Evolutionary conservation across 2,888 invertebrate species (phyloP), one percentile per base, ranked within the genome.

Genomic region (Aethes cnicana): DNA sequence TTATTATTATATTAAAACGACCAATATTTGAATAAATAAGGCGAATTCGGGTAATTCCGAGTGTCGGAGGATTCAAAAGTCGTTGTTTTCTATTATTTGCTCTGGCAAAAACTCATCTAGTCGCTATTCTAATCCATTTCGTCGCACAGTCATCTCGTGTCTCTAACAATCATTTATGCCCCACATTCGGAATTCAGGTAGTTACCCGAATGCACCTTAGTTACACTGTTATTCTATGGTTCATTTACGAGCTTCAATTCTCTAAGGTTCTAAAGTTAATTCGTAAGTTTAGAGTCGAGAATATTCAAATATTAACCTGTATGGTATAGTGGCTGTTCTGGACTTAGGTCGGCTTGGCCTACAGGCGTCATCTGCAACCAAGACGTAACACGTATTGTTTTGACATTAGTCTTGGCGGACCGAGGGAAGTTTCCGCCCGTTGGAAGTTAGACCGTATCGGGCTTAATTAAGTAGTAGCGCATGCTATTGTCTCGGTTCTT

Each of bases 321-420:
- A 89, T 71, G 89, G 89, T 67, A 89, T 85, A 74, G 87, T 84
- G 71, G 87, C 67, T 59, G 89, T 88, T 88, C 89, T 87, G 83
- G 89, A 86, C 83, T 88, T 88, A 87, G 88, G 80, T 84, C 89
- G 82, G 89, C 89, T 89, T 80, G 81, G 89, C 81, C 89, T 89
- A 88, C 85, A 87, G 74, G 83, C 81, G 72, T 87, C 89, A 87
- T 89, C 89, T 89, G 89, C 71, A 89, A 89, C 81, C 84, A 89
- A 88, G 76, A 82, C 66, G 80, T 68, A 33, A 53, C 50, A 43
- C 43, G 47, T 55, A 25, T 37, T 46, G 35, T 53, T 61, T 54
- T 55, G 63, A 70, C 57, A 67, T 71, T 74, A 74, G 74, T 74
- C 71, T 76, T 73, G 69, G 74, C 58, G 65, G 69, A 74, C 70